Evolutionary conservation across 2,888 invertebrate species (phyloP).

Genomic region (Aleiodes testaceus): DNA sequence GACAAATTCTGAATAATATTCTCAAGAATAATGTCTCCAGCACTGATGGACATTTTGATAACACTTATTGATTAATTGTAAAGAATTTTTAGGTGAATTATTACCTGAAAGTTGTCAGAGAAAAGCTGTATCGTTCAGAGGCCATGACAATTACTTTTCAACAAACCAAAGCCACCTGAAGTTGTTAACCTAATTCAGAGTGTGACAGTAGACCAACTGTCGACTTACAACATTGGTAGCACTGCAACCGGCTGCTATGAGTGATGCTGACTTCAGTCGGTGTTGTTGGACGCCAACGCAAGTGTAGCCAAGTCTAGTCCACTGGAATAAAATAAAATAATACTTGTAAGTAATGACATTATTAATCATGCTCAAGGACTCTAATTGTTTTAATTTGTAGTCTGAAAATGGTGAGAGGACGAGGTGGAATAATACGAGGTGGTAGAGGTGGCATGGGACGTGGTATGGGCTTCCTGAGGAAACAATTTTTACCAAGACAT

Average conservation of each 20-base stretch:
- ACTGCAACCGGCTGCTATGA: neutral
- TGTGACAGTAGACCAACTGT: neutral
- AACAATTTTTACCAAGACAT: constrained; percentile 82
- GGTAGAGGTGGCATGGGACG: constrained; percentile 80
- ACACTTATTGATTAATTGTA: neutral
- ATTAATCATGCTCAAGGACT: no score
- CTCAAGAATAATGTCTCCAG: neutral
- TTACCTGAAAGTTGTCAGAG: constrained; percentile 90
- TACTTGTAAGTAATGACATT: no score
- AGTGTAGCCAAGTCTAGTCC: no score
- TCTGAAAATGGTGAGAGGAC: constrained; percentile 78
- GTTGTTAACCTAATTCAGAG: neutral
- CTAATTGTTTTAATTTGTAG: constrained; percentile 40
- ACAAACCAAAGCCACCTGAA: constrained; percentile 44
- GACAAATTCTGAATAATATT: neutral
- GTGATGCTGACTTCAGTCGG: neutral
- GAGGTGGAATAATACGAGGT: constrained; percentile 81
- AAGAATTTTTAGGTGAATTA: constrained; percentile 43
- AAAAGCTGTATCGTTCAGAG: constrained; percentile 97
- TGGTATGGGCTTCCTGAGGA: constrained; percentile 79
- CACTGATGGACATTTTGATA: neutral
- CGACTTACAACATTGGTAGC: neutral
- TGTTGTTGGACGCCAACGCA: neutral
- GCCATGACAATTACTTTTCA: constrained; percentile 85
- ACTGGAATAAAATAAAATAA: no score